phyloP scores from a whole-genome alignment of 1,140 invertebrate genomes.

The Rhagoletis zephyria region DNA sequence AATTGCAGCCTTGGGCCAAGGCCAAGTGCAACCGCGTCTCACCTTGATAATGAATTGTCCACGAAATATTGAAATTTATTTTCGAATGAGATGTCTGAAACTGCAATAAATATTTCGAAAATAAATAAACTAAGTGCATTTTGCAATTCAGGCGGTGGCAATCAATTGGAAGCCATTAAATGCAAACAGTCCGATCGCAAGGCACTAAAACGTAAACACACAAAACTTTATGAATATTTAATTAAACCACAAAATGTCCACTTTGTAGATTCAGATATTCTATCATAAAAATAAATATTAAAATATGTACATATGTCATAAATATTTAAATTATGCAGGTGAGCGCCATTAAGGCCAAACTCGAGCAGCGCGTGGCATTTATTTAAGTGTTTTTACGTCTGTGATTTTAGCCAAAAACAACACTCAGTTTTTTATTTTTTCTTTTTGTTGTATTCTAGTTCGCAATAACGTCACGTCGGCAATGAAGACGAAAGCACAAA shows the following conservation, averaged over 20 bases:
- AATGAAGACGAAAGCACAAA: background rate
- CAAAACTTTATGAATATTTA: too few species aligned
- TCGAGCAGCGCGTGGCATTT: background rate
- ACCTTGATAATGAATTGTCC: conserved; percentile 31
- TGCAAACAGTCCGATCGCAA: too few species aligned
- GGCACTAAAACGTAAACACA: too few species aligned
- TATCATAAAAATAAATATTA: background rate
- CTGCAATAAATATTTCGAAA: too few species aligned
- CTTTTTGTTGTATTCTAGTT: background rate
- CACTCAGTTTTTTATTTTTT: background rate
- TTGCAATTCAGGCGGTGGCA: too few species aligned
- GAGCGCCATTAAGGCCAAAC: background rate
- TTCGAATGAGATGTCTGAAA: too few species aligned
- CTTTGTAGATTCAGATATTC: background rate
- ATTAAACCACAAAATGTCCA: background rate
- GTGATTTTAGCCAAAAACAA: conserved; percentile 2
- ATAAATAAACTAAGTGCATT: too few species aligned
- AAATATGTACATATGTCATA: too few species aligned
- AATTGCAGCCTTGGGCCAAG: conserved; percentile 22
- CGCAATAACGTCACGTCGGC: background rate
- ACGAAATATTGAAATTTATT: background rate
- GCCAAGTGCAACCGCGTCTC: background rate
- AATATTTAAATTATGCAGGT: conserved; percentile 2
- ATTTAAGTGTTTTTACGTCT: conserved; percentile 5
- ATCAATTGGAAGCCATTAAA: too few species aligned